phyloP scores from a whole-genome alignment of 2,888 invertebrate genomes.

The Lithophane ornitopus region DNA sequence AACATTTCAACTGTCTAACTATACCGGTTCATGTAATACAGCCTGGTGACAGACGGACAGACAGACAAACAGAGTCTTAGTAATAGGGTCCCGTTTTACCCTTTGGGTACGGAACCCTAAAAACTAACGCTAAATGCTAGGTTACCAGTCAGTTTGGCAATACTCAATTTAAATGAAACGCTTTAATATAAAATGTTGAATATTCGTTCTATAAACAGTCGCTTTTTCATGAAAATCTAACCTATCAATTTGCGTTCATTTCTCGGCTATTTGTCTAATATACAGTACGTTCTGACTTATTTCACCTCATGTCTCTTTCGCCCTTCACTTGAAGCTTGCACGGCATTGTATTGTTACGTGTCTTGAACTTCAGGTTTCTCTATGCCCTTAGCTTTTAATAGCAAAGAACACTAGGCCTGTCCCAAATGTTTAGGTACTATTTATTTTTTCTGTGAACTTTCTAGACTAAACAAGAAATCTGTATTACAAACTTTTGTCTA shows the following conservation, averaged over 20 bases:
- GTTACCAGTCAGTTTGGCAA: background rate
- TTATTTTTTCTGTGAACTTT: slow-evolving; percentile 7
- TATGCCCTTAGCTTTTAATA: slow-evolving; percentile 29
- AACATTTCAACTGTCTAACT: too few relatives aligned
- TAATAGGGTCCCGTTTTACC: too few relatives aligned
- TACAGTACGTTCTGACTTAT: slow-evolving; percentile 11
- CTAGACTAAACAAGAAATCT: background rate
- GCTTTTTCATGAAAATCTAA: background rate
- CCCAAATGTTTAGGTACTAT: slow-evolving; percentile 7
- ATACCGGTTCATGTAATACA: too few relatives aligned
- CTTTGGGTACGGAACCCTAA: too few relatives aligned
- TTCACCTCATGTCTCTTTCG: slow-evolving; percentile 20
- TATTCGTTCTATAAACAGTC: background rate
- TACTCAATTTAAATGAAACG: background rate
- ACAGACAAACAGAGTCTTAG: too few relatives aligned
- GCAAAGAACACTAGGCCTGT: slow-evolving; percentile 6
- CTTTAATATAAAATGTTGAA: background rate
- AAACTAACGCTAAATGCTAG: background rate
- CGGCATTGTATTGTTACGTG: slow-evolving; percentile 9
- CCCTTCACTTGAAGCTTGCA: slow-evolving; percentile 33
- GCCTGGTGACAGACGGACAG: too few relatives aligned
- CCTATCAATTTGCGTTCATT: slow-evolving; percentile 27
- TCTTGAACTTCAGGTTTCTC: slow-evolving; percentile 35
- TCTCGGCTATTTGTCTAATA: slow-evolving; percentile 8
- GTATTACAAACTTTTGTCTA: background rate